Percentiles rank a stretch among this genome's conserved stretches.
These are phyloP conservation scores for Drosophila mojavensis DNA, from an alignment of 1,140 invertebrate species.

Conservation along the genomic window DNA sequence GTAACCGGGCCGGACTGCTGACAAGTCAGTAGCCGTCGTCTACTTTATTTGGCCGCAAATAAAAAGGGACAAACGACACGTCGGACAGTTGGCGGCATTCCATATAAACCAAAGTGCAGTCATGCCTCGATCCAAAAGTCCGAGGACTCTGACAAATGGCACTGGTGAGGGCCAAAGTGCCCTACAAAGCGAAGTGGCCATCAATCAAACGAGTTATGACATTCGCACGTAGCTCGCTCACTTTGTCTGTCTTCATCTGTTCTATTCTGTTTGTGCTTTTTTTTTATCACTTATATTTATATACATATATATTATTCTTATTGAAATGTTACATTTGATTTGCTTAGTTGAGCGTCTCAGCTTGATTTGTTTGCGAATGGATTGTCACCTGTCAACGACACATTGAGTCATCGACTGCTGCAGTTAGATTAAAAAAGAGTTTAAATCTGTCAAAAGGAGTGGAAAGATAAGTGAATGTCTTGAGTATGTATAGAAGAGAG, in stretches of 20 bases:
- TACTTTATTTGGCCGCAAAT: conserved; percentile 64
- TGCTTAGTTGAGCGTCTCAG: conserved; percentile 38
- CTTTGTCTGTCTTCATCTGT: conserved; percentile 29
- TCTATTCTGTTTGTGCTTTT: no score
- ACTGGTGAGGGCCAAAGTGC: conserved; percentile 63
- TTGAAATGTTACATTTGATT: conserved; percentile 59
- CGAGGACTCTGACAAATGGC: conserved; percentile 61
- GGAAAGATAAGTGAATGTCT: neutral
- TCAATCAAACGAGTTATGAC: conserved; percentile 76
- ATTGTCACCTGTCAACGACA: conserved; percentile 59
- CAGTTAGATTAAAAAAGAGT: neutral
- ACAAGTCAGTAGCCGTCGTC: conserved; percentile 31
- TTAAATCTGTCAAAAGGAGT: neutral
- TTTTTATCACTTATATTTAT: conserved; percentile 13
- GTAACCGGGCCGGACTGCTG: conserved; percentile 20
- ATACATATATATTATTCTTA: conserved; percentile 32
- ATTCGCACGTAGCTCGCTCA: conserved; percentile 54
- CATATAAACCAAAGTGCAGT: conserved; percentile 61
- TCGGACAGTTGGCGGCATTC: conserved; percentile 54
- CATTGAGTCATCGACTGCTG: neutral
- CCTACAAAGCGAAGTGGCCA: conserved; percentile 62
- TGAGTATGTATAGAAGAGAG: no score
- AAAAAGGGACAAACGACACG: conserved; percentile 51
- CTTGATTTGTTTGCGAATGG: conserved; percentile 30
- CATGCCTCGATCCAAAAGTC: conserved; percentile 27